These are phyloP conservation scores for Clamator glandarius DNA, from an alignment of 2,797 vertebrate species.

Conservation along the genomic window DNA sequence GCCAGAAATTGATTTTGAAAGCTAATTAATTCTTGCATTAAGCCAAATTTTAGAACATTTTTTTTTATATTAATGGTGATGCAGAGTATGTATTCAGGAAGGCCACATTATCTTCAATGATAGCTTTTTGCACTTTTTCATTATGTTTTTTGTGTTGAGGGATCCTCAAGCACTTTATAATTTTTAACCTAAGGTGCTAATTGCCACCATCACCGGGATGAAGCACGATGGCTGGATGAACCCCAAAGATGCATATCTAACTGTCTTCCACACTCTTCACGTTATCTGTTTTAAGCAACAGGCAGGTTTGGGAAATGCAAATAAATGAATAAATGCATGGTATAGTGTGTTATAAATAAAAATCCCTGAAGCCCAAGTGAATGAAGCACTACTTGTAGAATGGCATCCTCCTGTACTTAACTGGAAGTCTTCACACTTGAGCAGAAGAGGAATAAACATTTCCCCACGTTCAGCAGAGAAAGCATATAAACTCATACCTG, in stretches of 20 bases:
- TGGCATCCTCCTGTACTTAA: conserved; percentile 1
- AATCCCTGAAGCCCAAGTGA: not conserved
- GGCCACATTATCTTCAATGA: not conserved
- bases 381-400: conserved; percentile 7
- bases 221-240: not conserved
- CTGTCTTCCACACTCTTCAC: not conserved
- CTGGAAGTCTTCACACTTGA: not conserved
- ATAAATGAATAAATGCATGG: conserved; percentile 60
- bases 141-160: not conserved
- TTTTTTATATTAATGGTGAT: not conserved
- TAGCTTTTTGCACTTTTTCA: not conserved
- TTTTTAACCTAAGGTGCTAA: not conserved
- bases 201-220: not conserved
- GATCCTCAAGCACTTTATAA: not conserved
- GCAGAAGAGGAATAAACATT: conserved; percentile 8
- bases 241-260: conserved; percentile 8
- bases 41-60: not conserved
- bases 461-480: not conserved
- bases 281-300: conserved; percentile 24
- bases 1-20: conserved; percentile 41
- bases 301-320: conserved; percentile 19
- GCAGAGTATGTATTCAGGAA: not conserved
- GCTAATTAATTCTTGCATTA: conserved; percentile 36
- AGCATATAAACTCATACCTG: not conserved
- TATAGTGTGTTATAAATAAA: conserved; percentile 25